Percentiles rank a stretch among this genome's conserved stretches.
phyloP scores from a whole-genome alignment of 2,888 invertebrate genomes.

The Rosalia funebris region DNA sequence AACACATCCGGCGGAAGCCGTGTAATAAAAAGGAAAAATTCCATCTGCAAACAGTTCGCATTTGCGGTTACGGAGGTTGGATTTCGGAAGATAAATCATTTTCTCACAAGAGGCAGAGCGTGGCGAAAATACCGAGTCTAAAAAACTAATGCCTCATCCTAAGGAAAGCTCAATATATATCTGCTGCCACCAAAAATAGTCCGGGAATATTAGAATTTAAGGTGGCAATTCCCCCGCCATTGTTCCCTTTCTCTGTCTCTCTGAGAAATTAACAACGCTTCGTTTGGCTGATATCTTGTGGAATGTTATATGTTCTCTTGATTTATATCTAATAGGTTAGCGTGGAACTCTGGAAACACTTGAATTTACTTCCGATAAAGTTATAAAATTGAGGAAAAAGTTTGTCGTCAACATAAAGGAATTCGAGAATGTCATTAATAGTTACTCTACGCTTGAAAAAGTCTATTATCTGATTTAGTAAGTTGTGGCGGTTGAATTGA shows the following conservation, averaged over 20 bases:
- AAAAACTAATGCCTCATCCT: conserved; percentile 43
- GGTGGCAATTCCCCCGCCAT: conserved; percentile 2
- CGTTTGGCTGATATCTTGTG: conserved; percentile 10
- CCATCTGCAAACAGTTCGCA: conserved; percentile 38
- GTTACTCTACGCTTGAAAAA: background rate
- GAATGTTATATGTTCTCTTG: conserved; percentile 20
- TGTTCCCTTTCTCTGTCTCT: too few relatives aligned
- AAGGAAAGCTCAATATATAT: conserved; percentile 32
- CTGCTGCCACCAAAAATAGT: conserved; percentile 17
- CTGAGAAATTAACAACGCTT: conserved; percentile 11
- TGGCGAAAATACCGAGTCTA: conserved; percentile 35
- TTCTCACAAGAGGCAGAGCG: conserved; percentile 34
- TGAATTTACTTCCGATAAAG: conserved; percentile 7
- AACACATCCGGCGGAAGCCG: conserved; percentile 23
- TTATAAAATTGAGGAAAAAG: background rate
- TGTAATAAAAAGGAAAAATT: conserved; percentile 38
- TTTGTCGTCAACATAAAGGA: background rate
- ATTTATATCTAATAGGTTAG: conserved; percentile 15
- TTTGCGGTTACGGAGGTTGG: conserved; percentile 29
- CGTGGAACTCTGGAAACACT: conserved; percentile 2
- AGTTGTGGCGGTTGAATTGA: background rate
- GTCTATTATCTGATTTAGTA: background rate
- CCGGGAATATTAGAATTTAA: conserved; percentile 7
- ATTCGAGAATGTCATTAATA: background rate
- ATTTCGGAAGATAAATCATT: conserved; percentile 45